These are phyloP conservation scores for Dinocampus coccinellae DNA, from an alignment of 2,888 invertebrate genomes.

Conservation along the genomic window DNA sequence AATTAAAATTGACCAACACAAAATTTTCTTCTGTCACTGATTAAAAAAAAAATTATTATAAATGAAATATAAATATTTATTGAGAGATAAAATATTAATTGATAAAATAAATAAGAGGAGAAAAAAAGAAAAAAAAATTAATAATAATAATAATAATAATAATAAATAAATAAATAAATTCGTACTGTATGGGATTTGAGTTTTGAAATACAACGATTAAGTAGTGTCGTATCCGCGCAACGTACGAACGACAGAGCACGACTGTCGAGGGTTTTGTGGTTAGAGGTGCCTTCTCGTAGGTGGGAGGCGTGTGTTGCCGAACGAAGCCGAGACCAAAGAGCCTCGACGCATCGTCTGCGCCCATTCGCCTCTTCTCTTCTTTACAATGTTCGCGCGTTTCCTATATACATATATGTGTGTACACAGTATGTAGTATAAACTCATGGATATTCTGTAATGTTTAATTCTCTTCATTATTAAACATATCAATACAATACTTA, in stretches of 20 bases:
- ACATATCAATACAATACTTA: conserved; percentile 5
- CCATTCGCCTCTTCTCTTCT: background rate
- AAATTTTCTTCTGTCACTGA: too few relatives aligned
- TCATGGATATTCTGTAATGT: background rate
- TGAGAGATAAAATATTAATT: too few relatives aligned
- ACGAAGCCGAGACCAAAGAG: conserved; percentile 17
- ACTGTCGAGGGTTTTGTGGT: conserved; percentile 58
- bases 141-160: background rate
- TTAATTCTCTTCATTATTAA: too few relatives aligned
- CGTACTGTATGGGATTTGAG: background rate
- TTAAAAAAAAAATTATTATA: too few relatives aligned
- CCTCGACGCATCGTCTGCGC: conserved; percentile 18
- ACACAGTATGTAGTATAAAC: background rate
- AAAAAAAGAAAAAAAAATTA: background rate
- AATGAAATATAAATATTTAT: too few relatives aligned
- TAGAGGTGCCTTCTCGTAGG: conserved; percentile 37
- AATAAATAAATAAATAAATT: background rate
- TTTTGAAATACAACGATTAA: conserved; percentile 21
- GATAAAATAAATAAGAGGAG: too few relatives aligned
- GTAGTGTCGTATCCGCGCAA: conserved; percentile 50
- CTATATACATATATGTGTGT: background rate
- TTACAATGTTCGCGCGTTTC: background rate
- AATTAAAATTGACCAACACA: too few relatives aligned
- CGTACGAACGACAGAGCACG: conserved; percentile 65
- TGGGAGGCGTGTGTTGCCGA: conserved; percentile 23